These are phyloP conservation scores for Branchinecta lynchi DNA, from an alignment of 1,140 invertebrate genomes.

Conservation along the genomic window DNA sequence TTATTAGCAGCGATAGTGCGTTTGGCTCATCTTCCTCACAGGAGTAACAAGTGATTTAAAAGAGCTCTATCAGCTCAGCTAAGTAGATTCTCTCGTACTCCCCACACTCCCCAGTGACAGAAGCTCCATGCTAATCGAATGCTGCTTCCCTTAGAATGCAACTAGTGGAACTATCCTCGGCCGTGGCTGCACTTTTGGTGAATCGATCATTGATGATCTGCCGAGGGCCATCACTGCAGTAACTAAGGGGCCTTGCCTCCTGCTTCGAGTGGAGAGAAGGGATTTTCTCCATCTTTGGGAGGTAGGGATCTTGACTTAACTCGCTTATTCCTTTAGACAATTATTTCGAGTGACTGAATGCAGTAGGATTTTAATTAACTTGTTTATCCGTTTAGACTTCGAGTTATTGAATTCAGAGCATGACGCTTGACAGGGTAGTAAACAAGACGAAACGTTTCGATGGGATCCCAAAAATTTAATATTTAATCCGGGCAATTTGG, in stretches of 20 bases:
- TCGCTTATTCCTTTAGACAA: constrained; percentile 3
- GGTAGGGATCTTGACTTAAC: constrained; percentile 36
- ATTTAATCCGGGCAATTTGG: too few relatives aligned
- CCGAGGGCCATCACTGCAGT: constrained; percentile 54
- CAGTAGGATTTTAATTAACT: constrained; percentile 12
- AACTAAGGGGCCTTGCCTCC: constrained; percentile 53
- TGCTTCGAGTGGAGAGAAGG: constrained; percentile 52
- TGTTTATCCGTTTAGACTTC: not conserved
- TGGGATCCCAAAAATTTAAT: too few relatives aligned
- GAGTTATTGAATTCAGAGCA: not conserved
- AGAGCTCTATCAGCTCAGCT: too few relatives aligned
- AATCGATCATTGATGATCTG: constrained; percentile 51
- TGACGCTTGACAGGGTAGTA: too few relatives aligned
- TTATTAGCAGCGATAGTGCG: too few relatives aligned
- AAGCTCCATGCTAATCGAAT: too few relatives aligned
- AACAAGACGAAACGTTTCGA: too few relatives aligned
- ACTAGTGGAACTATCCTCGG: constrained; percentile 32
- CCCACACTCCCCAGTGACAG: too few relatives aligned
- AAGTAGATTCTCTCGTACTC: too few relatives aligned
- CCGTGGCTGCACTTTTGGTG: constrained; percentile 59
- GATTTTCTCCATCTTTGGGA: constrained; percentile 62
- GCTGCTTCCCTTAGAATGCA: not conserved
- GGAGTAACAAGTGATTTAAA: too few relatives aligned
- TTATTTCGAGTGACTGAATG: constrained; percentile 1
- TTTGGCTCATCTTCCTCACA: too few relatives aligned